Conservation (phyloP, 2,113 vertebrate genomes). For the Alces alces region DNA sequence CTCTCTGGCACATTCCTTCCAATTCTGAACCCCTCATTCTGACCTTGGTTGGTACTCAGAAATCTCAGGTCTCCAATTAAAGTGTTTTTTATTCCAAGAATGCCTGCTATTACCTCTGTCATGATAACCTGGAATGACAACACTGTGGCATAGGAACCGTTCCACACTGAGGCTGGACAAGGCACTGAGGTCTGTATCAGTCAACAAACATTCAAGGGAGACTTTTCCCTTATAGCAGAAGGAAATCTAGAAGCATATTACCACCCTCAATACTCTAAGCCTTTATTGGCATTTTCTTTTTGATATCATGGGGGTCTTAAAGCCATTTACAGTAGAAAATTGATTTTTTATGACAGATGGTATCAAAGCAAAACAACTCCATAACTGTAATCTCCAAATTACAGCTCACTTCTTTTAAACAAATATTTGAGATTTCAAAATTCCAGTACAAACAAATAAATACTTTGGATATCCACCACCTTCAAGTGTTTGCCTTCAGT, state of each 20-base stretch:
- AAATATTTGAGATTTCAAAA: constrained; percentile 45
- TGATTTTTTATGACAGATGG: neutral
- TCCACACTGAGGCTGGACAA: neutral
- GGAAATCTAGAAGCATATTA: neutral
- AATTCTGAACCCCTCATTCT: neutral
- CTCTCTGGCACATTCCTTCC: neutral
- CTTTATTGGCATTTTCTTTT: neutral
- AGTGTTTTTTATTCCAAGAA: neutral
- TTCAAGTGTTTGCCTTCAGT: neutral
- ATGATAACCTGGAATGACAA: neutral
- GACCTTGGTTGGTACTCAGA: neutral
- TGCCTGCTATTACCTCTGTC: neutral
- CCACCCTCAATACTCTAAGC: neutral
- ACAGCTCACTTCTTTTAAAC: constrained; percentile 10
- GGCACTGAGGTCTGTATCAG: neutral
- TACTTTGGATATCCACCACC: neutral
- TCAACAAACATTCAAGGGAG: neutral
- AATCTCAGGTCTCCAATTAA: neutral
- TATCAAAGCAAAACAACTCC: neutral
- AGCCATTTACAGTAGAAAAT: neutral
- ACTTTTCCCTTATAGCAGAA: neutral
- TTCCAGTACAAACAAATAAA: neutral
- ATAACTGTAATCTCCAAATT: neutral
- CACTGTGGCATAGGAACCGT: neutral
- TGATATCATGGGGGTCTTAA: neutral